Percentiles rank a stretch among this genome's conserved stretches.
Conservation (phyloP, 2,797 vertebrate species). For the Pantherophis alleghaniensis region DNA sequence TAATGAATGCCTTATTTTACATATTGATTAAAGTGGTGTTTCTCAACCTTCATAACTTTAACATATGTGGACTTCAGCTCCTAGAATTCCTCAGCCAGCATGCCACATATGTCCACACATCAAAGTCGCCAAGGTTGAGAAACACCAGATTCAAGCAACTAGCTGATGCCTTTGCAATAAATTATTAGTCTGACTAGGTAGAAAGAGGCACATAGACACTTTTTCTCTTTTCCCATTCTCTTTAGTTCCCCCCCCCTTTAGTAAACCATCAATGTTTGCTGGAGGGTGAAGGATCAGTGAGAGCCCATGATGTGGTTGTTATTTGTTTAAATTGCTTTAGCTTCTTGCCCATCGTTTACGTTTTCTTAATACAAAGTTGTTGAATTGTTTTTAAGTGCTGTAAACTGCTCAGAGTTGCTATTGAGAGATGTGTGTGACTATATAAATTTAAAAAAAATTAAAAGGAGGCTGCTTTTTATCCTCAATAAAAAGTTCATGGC, state of each 20-base stretch:
- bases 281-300: neutral
- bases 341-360: neutral
- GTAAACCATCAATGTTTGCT: neutral
- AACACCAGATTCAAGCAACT: neutral
- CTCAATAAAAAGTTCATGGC: neutral
- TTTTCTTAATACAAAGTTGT: neutral
- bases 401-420: neutral
- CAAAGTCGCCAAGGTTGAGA: neutral
- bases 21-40: neutral
- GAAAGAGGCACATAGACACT: conserved; percentile 1
- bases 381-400: neutral
- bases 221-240: neutral
- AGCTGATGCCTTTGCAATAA: neutral
- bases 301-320: neutral
- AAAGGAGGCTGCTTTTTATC: conserved; percentile 43
- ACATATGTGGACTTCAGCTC: neutral
- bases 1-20: neutral
- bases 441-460: neutral
- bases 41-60: neutral
- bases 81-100: neutral
- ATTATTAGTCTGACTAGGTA: neutral
- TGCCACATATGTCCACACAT: neutral
- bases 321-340: neutral
- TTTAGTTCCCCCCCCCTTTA: neutral
- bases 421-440: neutral